phyloP scores from a whole-genome alignment of 2,797 vertebrate genomes.

The Microchirus variegatus region DNA sequence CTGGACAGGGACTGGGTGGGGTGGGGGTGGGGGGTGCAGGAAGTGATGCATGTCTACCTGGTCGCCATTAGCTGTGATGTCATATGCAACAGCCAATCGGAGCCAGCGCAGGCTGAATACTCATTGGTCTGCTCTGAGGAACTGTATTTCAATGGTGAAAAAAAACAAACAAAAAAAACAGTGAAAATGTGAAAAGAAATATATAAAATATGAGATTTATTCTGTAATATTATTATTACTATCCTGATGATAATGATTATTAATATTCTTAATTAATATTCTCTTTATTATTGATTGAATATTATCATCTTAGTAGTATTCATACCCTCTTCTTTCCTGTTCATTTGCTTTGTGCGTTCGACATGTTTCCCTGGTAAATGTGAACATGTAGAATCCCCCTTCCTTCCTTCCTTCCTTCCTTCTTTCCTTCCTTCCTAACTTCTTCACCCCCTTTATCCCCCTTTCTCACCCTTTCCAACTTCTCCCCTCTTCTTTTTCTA shows the following conservation, averaged over 20 bases:
- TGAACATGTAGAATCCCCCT: constrained; percentile 56
- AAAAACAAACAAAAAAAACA: constrained; percentile 52
- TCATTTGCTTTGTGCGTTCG: constrained; percentile 90
- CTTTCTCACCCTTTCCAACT: constrained; percentile 15
- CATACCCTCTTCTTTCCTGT: constrained; percentile 64
- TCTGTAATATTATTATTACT: constrained; percentile 91
- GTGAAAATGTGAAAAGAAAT: constrained; percentile 81
- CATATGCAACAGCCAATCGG: constrained; percentile 96
- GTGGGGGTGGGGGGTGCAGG: constrained; percentile 56
- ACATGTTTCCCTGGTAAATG: constrained; percentile 86
- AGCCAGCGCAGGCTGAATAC: constrained; percentile 86
- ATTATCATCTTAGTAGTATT: constrained; percentile 77
- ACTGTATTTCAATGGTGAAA: constrained; percentile 90
- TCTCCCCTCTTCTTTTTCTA: constrained; percentile 34
- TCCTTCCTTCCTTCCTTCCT: constrained; percentile 26
- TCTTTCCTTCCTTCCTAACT: not conserved
- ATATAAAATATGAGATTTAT: constrained; percentile 92
- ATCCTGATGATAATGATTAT: constrained; percentile 83
- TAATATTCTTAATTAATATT: constrained; percentile 84
- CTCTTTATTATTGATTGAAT: constrained; percentile 82
- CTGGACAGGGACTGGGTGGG: constrained; percentile 65
- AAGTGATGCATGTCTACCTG: constrained; percentile 97
- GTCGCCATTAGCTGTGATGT: constrained; percentile 98
- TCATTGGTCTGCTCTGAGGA: constrained; percentile 88
- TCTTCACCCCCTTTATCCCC: constrained; percentile 10